Evolutionary conservation across 2,888 invertebrate species (phyloP).

Genomic region (Nysson spinosus): DNA sequence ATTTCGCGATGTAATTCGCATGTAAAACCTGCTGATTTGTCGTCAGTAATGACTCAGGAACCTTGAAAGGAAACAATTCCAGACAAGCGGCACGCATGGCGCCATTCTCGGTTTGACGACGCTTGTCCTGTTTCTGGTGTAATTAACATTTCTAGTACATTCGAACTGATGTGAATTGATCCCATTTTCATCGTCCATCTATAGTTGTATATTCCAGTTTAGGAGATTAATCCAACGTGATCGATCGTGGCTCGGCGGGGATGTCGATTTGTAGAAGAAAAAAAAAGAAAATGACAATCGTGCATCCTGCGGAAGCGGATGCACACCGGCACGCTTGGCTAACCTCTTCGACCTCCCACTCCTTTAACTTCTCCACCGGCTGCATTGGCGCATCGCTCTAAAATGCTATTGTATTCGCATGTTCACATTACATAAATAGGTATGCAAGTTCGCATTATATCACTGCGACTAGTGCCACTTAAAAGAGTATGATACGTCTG

Average conservation of each 20-base stretch:
- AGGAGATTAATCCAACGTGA: slow-evolving; percentile 21
- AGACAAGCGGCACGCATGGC: slow-evolving; percentile 7
- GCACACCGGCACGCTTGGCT: slow-evolving; percentile 68
- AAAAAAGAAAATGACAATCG: slow-evolving; percentile 62
- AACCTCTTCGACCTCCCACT: slow-evolving; percentile 58
- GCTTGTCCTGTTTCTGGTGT: neutral
- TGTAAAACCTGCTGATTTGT: too few relatives aligned
- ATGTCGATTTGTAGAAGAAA: slow-evolving; percentile 35
- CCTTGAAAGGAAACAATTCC: slow-evolving; percentile 30
- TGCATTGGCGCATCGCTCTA: slow-evolving; percentile 41
- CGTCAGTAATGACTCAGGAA: slow-evolving; percentile 33
- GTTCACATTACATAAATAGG: slow-evolving; percentile 47
- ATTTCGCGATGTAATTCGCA: neutral
- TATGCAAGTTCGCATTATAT: neutral
- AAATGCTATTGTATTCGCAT: slow-evolving; percentile 21
- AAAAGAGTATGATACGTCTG: too few relatives aligned
- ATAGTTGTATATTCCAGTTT: slow-evolving; percentile 28
- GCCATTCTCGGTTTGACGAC: slow-evolving; percentile 4
- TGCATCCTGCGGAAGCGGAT: slow-evolving; percentile 75
- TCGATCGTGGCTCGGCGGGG: slow-evolving; percentile 21
- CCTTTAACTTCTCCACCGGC: slow-evolving; percentile 21
- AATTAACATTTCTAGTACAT: neutral
- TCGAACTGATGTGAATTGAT: neutral
- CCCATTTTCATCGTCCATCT: neutral
- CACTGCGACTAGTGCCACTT: too few relatives aligned